Conservation (phyloP, 2,113 vertebrate genomes). For the Clupea harengus region DNA sequence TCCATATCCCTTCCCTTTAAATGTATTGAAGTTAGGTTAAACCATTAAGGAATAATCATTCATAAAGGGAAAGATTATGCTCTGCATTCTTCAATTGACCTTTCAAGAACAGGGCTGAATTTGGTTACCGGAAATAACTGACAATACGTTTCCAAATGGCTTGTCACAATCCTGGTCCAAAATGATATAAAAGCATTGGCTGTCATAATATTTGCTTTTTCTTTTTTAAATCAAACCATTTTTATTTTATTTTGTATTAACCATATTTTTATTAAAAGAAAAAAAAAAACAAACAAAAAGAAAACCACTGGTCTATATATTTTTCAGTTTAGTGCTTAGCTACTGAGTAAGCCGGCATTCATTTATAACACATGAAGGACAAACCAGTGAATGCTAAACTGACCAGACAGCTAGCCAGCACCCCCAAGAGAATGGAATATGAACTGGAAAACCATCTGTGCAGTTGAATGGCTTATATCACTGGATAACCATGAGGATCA, state of each 20-base stretch:
- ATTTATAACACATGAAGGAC: not conserved
- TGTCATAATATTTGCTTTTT: not conserved
- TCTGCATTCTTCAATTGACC: not conserved
- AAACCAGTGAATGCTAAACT: slow-evolving; percentile 3
- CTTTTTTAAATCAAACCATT: no score
- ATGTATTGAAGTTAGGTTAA: no score
- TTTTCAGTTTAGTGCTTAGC: not conserved
- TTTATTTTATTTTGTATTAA: no score
- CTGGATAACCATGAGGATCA: not conserved
- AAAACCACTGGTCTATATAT: not conserved
- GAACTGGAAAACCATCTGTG: slow-evolving; percentile 13
- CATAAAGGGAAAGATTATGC: not conserved
- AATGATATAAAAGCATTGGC: not conserved
- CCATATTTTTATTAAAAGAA: no score
- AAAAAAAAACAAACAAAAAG: not conserved
- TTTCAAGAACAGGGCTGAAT: not conserved
- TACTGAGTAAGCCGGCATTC: not conserved
- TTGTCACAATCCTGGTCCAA: not conserved
- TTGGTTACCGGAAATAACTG: not conserved
- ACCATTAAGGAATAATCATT: no score
- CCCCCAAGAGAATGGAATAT: not conserved
- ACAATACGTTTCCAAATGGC: not conserved
- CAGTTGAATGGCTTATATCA: not conserved
- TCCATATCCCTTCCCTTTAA: no score
- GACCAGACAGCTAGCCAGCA: slow-evolving; percentile 8